phyloP scores from a whole-genome alignment of 2,888 invertebrate genomes.

The Hybos culiciformis region DNA sequence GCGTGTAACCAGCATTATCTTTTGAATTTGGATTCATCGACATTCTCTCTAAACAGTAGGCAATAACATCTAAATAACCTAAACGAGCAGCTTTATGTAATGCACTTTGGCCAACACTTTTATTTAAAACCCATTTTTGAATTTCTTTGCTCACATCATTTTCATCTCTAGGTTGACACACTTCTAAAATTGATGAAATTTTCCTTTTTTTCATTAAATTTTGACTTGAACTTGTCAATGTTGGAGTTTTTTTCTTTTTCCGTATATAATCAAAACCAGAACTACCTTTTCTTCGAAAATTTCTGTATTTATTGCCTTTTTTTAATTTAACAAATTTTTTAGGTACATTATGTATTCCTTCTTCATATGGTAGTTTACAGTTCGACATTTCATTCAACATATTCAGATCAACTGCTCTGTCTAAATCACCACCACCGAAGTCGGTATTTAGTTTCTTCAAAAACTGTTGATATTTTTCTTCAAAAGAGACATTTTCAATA shows the following conservation, averaged over 20 bases:
- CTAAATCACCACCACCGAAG: constrained; percentile 14
- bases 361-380: too few relatives aligned
- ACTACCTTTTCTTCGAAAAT: constrained; percentile 30
- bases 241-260: constrained; percentile 65
- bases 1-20: constrained; percentile 88
- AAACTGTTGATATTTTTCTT: constrained; percentile 30
- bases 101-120: constrained; percentile 86
- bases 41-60: constrained; percentile 78
- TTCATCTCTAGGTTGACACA: constrained; percentile 19
- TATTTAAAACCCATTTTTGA: constrained; percentile 84
- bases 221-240: constrained; percentile 36
- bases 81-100: constrained; percentile 82
- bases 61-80: constrained; percentile 79
- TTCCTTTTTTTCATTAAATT: constrained; percentile 34
- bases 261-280: constrained; percentile 69
- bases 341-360: too few relatives aligned
- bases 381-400: too few relatives aligned
- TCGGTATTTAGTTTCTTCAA: constrained; percentile 25
- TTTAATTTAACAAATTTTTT: constrained; percentile 16
- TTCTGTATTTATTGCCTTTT: constrained; percentile 21
- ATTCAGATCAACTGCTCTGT: too few relatives aligned
- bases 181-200: constrained; percentile 11
- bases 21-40: constrained; percentile 70
- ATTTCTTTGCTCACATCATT: constrained; percentile 73
- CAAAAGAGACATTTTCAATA: constrained; percentile 25